Evolutionary conservation across 2,888 invertebrate species (phyloP), one percentile per base, ranked within the genome.

Genomic region (Synanthedon myopaeformis): DNA sequence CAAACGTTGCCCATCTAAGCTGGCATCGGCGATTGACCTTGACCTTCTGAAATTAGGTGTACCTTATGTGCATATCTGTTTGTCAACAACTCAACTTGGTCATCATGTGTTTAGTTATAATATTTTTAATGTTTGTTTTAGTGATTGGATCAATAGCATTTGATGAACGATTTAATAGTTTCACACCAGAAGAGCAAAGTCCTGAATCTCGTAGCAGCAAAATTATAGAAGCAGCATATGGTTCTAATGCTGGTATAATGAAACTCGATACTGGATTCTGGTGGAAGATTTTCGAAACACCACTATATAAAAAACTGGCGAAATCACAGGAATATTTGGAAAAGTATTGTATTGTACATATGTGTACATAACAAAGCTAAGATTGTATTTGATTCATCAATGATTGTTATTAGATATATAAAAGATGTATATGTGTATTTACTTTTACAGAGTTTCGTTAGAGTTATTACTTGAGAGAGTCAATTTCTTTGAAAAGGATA

Each of bases 71-170:
- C 11, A 1, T 45, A 13, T 45, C 8, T 45, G 45, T 45, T 45
- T n/a, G 3, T n/a, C 6, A 45, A 3, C 11, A 14, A 45, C 45
- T 45, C 0, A 45, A 45, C 14, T n/a, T 45, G 45, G 45, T 14
- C 13, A 13, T 45, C 8, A 14, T n/a, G 45, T 45, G 3, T 49
- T 19, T 49, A 23, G 23, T 23, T 23, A 23, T 23, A 23, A 23
- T n/a, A n/a, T n/a, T 23, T 23, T 23, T 23, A 49, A 10, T 49
- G 17, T 49, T 49, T 49, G 3, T 89, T 90, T 62, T 72, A 96
- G 95, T 95, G 57, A 93, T 92, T 35, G 93, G 93, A 55, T 72
- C 90, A 51, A 88, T 94, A 23, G 91, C 92, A 0, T 93, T 96
- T 62, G 92, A 93, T 66, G 88, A 90, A 57, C 88, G 91, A 54